Percentiles rank a stretch among this genome's conserved stretches.
Conservation (phyloP, 2,888 invertebrate genomes). For the Eristalinus sepulchralis region DNA sequence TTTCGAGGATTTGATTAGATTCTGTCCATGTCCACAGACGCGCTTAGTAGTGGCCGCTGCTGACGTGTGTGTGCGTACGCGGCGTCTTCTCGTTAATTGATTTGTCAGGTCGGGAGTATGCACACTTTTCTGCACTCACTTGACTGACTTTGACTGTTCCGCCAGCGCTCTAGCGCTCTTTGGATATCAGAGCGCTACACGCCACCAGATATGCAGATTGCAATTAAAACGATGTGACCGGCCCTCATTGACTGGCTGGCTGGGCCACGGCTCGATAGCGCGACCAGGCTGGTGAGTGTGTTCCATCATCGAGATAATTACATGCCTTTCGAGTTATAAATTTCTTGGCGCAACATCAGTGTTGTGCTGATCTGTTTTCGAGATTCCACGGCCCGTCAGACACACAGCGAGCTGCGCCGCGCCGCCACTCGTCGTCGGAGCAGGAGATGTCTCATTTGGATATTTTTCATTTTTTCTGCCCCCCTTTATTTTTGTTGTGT, state of each 20-base stretch:
- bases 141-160: neutral
- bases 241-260: too few relatives aligned
- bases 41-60: conserved; percentile 29
- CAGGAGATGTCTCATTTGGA: conserved; percentile 59
- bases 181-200: conserved; percentile 21
- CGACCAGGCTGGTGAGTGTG: conserved; percentile 17
- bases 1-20: conserved; percentile 60
- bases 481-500: neutral
- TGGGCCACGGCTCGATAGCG: conserved; percentile 36
- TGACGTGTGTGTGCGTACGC: conserved; percentile 14
- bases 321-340: conserved; percentile 64
- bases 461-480: conserved; percentile 17
- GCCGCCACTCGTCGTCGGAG: neutral
- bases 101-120: conserved; percentile 59
- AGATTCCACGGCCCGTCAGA: conserved; percentile 33
- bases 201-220: conserved; percentile 50
- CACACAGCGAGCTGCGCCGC: conserved; percentile 7
- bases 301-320: conserved; percentile 70
- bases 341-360: conserved; percentile 9
- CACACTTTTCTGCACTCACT: conserved; percentile 33
- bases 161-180: neutral
- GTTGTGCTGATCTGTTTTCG: conserved; percentile 37
- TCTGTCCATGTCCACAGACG: conserved; percentile 61
- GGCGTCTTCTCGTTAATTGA: conserved; percentile 53
- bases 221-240: conserved; percentile 55